phyloP scores from a whole-genome alignment of 1,140 invertebrate species.

The Diploscapter pachys region DNA sequence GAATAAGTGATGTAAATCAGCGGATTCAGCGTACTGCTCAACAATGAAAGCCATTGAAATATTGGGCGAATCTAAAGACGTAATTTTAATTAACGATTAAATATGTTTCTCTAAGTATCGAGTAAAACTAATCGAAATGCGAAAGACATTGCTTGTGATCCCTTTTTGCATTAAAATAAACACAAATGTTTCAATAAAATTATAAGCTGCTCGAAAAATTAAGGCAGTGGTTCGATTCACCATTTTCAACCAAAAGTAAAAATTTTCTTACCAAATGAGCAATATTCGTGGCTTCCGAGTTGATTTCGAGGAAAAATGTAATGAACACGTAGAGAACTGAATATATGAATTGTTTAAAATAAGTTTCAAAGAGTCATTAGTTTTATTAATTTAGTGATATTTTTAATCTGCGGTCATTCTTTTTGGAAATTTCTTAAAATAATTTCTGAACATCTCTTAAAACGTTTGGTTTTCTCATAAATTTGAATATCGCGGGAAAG shows the following conservation, averaged over 20 bases:
- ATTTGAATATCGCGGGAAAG: no score
- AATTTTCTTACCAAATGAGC: slow-evolving; percentile 17
- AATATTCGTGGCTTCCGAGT: slow-evolving; percentile 30
- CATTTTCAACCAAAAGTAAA: not conserved
- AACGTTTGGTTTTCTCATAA: no score
- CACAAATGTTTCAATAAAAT: not conserved
- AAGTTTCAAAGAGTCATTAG: slow-evolving; percentile 7
- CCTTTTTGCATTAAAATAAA: not conserved
- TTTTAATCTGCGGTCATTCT: no score
- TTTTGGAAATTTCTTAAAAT: no score
- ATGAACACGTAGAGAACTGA: slow-evolving; percentile 39
- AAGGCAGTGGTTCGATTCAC: not conserved
- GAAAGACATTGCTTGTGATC: not conserved
- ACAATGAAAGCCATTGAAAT: slow-evolving; percentile 90
- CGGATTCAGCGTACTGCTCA: slow-evolving; percentile 94
- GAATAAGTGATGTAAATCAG: slow-evolving; percentile 96
- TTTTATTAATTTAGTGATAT: not conserved
- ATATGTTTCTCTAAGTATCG: not conserved
- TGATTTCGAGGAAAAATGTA: slow-evolving; percentile 35
- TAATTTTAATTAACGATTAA: slow-evolving; percentile 35
- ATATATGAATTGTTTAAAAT: slow-evolving; percentile 23
- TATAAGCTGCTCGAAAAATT: not conserved
- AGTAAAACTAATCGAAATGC: not conserved
- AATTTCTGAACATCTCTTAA: no score
- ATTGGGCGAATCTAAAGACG: slow-evolving; percentile 67